Evolutionary conservation across 2,797 vertebrate genomes (phyloP), one percentile per base, ranked within the genome.

Genomic region (Sebastolobus altivelis): DNA sequence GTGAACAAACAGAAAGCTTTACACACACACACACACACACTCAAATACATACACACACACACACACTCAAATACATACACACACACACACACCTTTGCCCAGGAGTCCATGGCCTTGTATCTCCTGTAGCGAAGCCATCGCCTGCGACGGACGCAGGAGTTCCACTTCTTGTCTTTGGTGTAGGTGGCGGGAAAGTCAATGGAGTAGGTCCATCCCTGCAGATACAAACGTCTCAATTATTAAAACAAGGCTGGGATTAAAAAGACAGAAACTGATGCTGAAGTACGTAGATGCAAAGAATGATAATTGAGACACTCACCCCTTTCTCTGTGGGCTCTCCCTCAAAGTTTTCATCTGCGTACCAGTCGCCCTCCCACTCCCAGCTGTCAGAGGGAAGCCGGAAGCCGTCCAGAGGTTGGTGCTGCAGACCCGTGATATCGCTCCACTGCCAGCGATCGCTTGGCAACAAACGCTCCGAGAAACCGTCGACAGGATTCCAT

Each of bases 401-500:
- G 91, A 98, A 98, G 84, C 93, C 87, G 69, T 96, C 95, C 56
- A 97, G 94, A 2, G 95, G 96, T 87, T 97, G 97, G 75, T 97
- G 96, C 77, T 97, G 96, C 62, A 99, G 95, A 58, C 99, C 99
- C 0, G 97, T 97, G 90, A 97, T 94, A 72, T 99, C 97, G 11
- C 99, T 99, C 98, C 98, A 99, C 65, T 96, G 96, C 98, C 99
- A 99, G 91, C 99, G 98, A 93, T 99, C 99, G 22, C 98, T 99
- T 2, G 97, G 98, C 84, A 99, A 92, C 76, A 99, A 91, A 52
- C 96, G 97, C 54, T 98, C 97, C 0, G 98, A 98, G 94, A 99
- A 99, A 77, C 98, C 97, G 8, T 97, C 97, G 62, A 99, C 96
- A 0, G 98, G 99, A 92, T 99, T 99, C 99, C 99, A 99, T 52